phyloP scores from a whole-genome alignment of 2,888 invertebrate species.

The Acleris emargana region DNA sequence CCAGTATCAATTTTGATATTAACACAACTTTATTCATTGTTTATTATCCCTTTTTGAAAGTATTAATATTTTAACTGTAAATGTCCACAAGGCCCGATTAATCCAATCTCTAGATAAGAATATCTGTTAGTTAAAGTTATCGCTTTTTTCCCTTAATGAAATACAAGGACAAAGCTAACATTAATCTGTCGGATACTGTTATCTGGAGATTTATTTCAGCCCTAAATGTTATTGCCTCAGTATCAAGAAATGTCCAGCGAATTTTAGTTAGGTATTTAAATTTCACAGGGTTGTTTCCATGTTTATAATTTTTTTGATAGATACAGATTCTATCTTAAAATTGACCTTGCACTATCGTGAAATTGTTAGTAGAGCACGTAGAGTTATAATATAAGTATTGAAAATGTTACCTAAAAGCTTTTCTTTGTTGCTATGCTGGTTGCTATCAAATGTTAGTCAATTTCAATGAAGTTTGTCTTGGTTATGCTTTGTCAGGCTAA shows the following conservation, averaged over 20 bases:
- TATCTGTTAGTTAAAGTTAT: too few relatives aligned
- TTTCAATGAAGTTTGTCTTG: slow-evolving; percentile 11
- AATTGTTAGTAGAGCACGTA: slow-evolving; percentile 29
- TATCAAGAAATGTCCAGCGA: too few relatives aligned
- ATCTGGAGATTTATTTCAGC: too few relatives aligned
- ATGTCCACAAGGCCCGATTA: slow-evolving; percentile 16
- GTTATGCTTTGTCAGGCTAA: slow-evolving; percentile 25
- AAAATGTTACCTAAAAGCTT: slow-evolving; percentile 30
- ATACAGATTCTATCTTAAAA: slow-evolving; percentile 8
- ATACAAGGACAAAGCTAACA: too few relatives aligned
- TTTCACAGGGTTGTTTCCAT: too few relatives aligned
- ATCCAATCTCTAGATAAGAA: too few relatives aligned
- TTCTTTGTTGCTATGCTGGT: slow-evolving; percentile 24
- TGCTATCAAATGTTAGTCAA: slow-evolving; percentile 15
- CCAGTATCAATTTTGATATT: slow-evolving; percentile 57
- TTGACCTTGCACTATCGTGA: slow-evolving; percentile 25
- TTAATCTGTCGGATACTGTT: too few relatives aligned
- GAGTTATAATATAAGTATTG: slow-evolving; percentile 22
- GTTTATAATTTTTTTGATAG: too few relatives aligned
- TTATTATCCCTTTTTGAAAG: slow-evolving; percentile 22
- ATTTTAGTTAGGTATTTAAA: neutral
- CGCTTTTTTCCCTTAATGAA: too few relatives aligned
- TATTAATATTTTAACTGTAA: slow-evolving; percentile 32
- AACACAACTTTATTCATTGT: slow-evolving; percentile 31
- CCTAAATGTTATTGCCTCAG: slow-evolving; percentile 14